These are phyloP conservation scores for Celastrina argiolus DNA, from an alignment of 2,888 invertebrate species.

Conservation along the genomic window DNA sequence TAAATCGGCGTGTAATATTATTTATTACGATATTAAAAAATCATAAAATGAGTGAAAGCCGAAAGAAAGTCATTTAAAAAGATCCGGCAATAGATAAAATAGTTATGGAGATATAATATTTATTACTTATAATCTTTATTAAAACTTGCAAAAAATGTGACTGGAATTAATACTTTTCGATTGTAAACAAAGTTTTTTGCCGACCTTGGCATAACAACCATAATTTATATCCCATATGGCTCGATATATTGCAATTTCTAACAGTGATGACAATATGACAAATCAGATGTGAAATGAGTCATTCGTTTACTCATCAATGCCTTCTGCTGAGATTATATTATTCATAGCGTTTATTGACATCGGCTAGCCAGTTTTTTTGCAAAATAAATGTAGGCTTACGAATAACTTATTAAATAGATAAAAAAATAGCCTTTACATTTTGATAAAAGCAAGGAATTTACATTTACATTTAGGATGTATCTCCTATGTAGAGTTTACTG, in stretches of 20 bases:
- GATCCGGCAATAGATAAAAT: constrained; percentile 16
- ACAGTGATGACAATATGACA: not conserved
- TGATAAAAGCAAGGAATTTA: too few relatives aligned
- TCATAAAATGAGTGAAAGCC: constrained; percentile 10
- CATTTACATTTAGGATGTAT: too few relatives aligned
- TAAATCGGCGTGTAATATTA: constrained; percentile 4
- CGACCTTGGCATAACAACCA: not conserved
- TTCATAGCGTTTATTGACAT: not conserved
- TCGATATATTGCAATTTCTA: not conserved
- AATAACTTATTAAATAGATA: too few relatives aligned
- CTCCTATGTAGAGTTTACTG: too few relatives aligned
- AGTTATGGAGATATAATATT: not conserved
- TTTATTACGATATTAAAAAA: not conserved
- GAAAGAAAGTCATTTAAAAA: constrained; percentile 13
- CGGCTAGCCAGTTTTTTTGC: not conserved
- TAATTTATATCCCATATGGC: not conserved
- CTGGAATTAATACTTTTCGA: not conserved
- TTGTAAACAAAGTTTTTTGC: not conserved
- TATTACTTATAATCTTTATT: not conserved
- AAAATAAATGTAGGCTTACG: too few relatives aligned
- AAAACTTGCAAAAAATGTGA: not conserved
- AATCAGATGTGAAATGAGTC: not conserved
- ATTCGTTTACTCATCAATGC: not conserved
- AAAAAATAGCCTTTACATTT: too few relatives aligned
- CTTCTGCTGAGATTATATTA: not conserved